Evolutionary conservation across 2,888 invertebrate genomes (phyloP), one percentile per base, ranked within the genome.

Genomic region (Apodemia hepburni): DNA sequence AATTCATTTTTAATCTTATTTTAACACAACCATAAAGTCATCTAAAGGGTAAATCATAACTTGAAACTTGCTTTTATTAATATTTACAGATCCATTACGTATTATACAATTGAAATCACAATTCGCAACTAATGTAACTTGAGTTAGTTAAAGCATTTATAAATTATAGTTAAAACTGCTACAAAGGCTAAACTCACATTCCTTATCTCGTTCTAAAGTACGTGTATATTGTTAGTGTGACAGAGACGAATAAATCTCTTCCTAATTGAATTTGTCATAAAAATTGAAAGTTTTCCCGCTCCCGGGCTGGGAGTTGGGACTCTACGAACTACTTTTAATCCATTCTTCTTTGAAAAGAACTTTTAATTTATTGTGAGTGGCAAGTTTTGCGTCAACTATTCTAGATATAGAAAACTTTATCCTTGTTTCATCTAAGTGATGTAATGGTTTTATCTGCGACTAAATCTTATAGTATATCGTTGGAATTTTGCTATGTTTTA

Each of bases 351-450:
- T 81, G 84, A 79, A 87, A 79, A 84, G 81, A 87, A 86, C 82
- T 89, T 88, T 81, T 90, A 90, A 91, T 90, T 90, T 88, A 90
- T 87, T 83, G 86, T 79, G 83, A 90, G 91, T 91, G 89, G 84
- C 81, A 90, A 91, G 91, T 91, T 54, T 91, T 73, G 80, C 71
- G 74, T 73, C 77, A 77, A 82, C 79, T 77, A 78, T 83, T 80
- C 75, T 73, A 77, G 76, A 80, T 76, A 83, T 82, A 82, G 76
- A 80, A 73, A 84, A 86, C 74, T 88, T 85, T 79, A 73, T 75
- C 78, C 77, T 74, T 74, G 73, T 75, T 80, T 78, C 80, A 80
- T 79, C 78, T 80, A 79, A 73, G 72, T 83, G 76, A 79, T 80
- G 80, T 85, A 83, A 84, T 80, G 76, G 76, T 76, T 83, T 80